A percentile compares a stretch with the other conserved stretches of the same genome.
Conservation (phyloP, 2,113 vertebrate species). For the Hirundichthys speculiger region DNA sequence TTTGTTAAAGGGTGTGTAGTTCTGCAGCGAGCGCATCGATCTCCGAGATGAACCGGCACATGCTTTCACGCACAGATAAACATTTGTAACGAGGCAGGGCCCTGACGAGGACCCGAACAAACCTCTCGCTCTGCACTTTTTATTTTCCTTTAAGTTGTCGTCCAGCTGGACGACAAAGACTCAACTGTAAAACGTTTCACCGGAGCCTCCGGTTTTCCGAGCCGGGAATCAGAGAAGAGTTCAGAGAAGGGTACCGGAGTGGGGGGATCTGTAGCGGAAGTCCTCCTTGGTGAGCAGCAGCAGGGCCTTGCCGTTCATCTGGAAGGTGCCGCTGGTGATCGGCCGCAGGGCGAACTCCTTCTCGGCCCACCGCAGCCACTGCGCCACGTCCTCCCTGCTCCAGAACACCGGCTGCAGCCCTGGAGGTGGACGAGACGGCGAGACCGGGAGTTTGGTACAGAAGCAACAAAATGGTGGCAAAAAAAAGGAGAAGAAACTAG, state of each 20-base stretch:
- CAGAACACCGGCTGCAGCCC: slow-evolving; percentile 94
- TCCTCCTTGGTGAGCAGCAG: slow-evolving; percentile 99
- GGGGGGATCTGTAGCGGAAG: slow-evolving; percentile 95
- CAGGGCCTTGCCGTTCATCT: slow-evolving; percentile 99
- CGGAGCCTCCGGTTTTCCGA: background rate
- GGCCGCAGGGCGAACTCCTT: slow-evolving; percentile 93
- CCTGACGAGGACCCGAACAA: no score
- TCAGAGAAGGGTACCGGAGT: slow-evolving; percentile 85
- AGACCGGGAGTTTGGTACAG: slow-evolving; percentile 2
- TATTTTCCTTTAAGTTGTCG: no score
- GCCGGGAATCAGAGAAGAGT: background rate
- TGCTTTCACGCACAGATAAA: background rate
- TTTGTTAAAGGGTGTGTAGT: slow-evolving; percentile 3
- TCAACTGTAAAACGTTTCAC: slow-evolving; percentile 29
- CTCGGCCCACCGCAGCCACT: slow-evolving; percentile 98
- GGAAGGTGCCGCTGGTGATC: slow-evolving; percentile 92
- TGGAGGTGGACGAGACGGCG: slow-evolving; percentile 53
- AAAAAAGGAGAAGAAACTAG: slow-evolving; percentile 16
- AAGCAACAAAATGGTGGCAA: slow-evolving; percentile 16
- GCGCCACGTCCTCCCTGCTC: slow-evolving; percentile 94
- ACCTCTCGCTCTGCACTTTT: no score
- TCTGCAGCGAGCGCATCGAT: background rate
- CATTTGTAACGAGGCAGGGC: no score
- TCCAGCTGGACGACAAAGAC: slow-evolving; percentile 12
- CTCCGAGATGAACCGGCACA: slow-evolving; percentile 4